Percentiles rank a stretch among this genome's conserved stretches.
Conservation (phyloP, 2,113 vertebrate species). For the Trinectes maculatus region DNA sequence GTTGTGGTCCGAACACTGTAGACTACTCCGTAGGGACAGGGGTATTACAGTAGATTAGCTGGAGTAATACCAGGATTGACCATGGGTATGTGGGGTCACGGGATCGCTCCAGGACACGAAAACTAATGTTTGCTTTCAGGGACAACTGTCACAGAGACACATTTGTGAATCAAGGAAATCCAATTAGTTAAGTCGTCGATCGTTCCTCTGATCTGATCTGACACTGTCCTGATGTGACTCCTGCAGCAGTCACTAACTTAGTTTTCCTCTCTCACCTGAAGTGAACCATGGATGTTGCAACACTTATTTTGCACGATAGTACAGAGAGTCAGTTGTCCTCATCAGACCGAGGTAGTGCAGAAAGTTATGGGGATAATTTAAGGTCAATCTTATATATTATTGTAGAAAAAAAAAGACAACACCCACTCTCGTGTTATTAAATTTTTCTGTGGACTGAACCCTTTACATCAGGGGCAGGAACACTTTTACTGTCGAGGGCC, state of each 20-base stretch:
- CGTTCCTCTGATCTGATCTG: constrained; percentile 44
- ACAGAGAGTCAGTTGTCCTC: neutral
- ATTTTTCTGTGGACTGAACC: neutral
- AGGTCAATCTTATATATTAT: neutral
- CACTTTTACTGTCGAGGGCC: constrained; percentile 3
- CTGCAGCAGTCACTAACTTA: constrained; percentile 12
- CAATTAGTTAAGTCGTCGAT: constrained; percentile 69
- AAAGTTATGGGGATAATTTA: neutral
- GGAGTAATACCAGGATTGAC: constrained; percentile 45
- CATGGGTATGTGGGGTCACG: constrained; percentile 57
- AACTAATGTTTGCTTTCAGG: constrained; percentile 55
- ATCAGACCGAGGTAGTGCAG: neutral
- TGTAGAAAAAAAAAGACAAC: neutral
- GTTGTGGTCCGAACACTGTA: constrained; percentile 34
- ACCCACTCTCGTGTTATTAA: neutral
- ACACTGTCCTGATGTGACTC: constrained; percentile 53
- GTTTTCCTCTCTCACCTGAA: constrained; percentile 19
- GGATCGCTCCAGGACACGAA: constrained; percentile 61
- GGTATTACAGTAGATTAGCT: constrained; percentile 73
- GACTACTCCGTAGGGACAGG: constrained; percentile 54
- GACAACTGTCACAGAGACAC: constrained; percentile 54
- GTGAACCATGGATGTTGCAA: constrained; percentile 2
- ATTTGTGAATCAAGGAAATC: constrained; percentile 68
- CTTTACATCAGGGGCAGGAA: neutral
- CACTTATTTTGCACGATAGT: neutral